phyloP scores from a whole-genome alignment of 2,888 invertebrate species.

The Furcula furcula region DNA sequence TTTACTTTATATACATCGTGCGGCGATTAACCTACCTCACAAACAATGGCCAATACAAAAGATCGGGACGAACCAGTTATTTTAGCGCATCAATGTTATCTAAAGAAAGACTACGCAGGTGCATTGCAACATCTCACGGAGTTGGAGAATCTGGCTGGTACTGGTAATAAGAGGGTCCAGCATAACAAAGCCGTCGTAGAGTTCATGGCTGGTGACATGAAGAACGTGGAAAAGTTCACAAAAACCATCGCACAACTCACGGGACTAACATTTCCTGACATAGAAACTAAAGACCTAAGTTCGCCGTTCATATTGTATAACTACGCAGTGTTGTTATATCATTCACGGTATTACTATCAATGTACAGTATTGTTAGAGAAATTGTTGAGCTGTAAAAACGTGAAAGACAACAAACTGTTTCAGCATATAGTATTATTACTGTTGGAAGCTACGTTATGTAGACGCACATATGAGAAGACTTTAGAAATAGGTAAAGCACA shows the following conservation, averaged over 20 bases:
- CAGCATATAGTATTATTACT: conserved; percentile 62
- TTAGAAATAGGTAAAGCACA: conserved; percentile 62
- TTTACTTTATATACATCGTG: conserved; percentile 3
- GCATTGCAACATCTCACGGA: conserved; percentile 84
- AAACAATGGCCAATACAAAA: conserved; percentile 52
- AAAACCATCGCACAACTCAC: conserved; percentile 84
- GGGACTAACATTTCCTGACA: conserved; percentile 71
- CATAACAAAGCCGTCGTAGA: conserved; percentile 93
- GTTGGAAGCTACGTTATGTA: conserved; percentile 67
- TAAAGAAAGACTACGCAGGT: conserved; percentile 83
- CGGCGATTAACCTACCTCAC: conserved; percentile 4
- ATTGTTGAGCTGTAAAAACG: conserved; percentile 53
- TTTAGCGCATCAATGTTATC: conserved; percentile 83
- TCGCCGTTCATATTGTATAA: conserved; percentile 85
- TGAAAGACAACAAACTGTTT: conserved; percentile 63
- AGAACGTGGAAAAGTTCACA: conserved; percentile 87
- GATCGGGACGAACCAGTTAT: conserved; percentile 79
- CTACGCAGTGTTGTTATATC: conserved; percentile 89
- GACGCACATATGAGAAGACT: conserved; percentile 68
- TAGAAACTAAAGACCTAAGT: conserved; percentile 58
- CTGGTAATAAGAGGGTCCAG: conserved; percentile 86
- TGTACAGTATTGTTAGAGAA: conserved; percentile 77
- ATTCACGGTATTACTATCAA: conserved; percentile 87
- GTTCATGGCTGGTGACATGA: conserved; percentile 88
- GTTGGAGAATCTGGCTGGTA: conserved; percentile 81